Base-by-base conservation (phyloP, 2,113 vertebrate species). In the Brachypteracias leptosomus region DNA sequence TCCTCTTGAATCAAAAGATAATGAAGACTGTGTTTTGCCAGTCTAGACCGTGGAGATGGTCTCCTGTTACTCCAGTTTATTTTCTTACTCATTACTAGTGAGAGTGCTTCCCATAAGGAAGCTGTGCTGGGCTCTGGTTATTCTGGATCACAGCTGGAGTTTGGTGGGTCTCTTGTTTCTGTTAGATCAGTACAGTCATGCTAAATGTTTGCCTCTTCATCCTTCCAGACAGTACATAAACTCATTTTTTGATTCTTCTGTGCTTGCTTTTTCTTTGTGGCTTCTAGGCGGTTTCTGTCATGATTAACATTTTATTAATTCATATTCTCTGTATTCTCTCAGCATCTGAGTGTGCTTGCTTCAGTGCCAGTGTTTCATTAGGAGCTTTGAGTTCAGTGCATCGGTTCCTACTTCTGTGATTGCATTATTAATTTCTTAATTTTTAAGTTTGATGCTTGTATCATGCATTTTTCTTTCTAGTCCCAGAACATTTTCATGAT, bases 391-490 rank as follows among this genome's bases (percentile, higher is more conserved):
- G 83, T 90, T 90, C 49, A 75, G 76, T 58, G 79, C 40, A 6
- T 84, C 52, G 28, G 31, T 93, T 91, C 79, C 75, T 86, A n/a
- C 52, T 87, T 80, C 65, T 87, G 61, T 73, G 83, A 9, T 36
- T 89, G 61, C 65, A 33, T 93, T 87, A 82, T 85, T 93, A 70
- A 87, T 94, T 94, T 68, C 47, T 90, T 94, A 83, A 70, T 88
- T 94, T 87, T 92, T 49, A 84, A 89, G 47, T 71, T 93, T 65
- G 72, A 15, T 92, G 35, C 90, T 84, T 75, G 55, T 78, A 52
- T 81, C 25, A 11, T 78, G 18, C 59, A 4, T 91, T 63, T 52
- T 13, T 47, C 35, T 88, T 78, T 65, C 25, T 78, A 68, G 70
- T 95, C 92, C 85, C 88, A 72, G 72, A 89, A 82, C 61, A 9